phyloP scores from a whole-genome alignment of 2,888 invertebrate species.

The Tetheella fluctuosa region DNA sequence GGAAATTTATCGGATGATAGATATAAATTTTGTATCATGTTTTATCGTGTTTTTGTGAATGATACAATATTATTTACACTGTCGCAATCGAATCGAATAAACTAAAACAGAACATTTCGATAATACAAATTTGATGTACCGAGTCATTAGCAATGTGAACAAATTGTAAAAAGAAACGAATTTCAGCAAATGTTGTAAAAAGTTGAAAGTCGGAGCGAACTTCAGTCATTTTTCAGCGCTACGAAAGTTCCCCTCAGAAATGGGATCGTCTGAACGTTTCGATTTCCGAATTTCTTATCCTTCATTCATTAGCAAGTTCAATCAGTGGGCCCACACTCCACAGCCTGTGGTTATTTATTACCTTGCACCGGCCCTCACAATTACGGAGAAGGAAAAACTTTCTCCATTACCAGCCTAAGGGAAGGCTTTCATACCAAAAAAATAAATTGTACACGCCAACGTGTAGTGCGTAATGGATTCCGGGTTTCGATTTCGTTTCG shows the following conservation, averaged over 20 bases:
- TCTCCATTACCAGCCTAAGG: constrained; percentile 75
- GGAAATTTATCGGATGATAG: constrained; percentile 5
- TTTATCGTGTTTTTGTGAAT: not conserved
- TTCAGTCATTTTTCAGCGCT: constrained; percentile 72
- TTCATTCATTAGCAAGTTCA: constrained; percentile 84
- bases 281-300: constrained; percentile 80
- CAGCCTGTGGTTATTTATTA: constrained; percentile 81
- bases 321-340: constrained; percentile 73
- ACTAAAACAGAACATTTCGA: no score
- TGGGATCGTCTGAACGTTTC: constrained; percentile 56
- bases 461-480: constrained; percentile 75
- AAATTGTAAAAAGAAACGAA: not conserved
- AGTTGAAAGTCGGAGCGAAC: constrained; percentile 44
- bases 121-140: no score
- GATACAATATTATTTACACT: no score
- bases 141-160: not conserved
- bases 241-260: constrained; percentile 49
- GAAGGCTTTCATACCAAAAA: constrained; percentile 77
- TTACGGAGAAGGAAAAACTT: constrained; percentile 81
- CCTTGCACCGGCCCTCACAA: constrained; percentile 80
- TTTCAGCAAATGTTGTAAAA: constrained; percentile 9
- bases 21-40: not conserved
- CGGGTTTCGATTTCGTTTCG: constrained; percentile 64
- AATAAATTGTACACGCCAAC: constrained; percentile 72
- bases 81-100: no score